phyloP scores from a whole-genome alignment of 1,140 invertebrate genomes.

The Galleria mellonella region DNA sequence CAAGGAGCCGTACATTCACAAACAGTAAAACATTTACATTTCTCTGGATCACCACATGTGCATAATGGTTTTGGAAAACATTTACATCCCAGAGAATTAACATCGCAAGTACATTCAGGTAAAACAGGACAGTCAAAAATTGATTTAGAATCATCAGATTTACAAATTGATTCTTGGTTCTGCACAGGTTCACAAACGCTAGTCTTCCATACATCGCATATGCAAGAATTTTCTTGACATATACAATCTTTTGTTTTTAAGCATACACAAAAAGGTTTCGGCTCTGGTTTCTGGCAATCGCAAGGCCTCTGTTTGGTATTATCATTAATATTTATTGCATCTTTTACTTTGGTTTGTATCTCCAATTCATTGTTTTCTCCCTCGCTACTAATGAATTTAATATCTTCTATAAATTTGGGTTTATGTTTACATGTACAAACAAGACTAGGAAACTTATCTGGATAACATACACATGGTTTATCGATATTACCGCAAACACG shows the following conservation, averaged over 20 bases:
- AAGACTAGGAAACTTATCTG: slow-evolving; percentile 37
- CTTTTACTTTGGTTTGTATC: slow-evolving; percentile 9
- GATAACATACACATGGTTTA: slow-evolving; percentile 45
- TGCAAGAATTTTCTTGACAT: slow-evolving; percentile 33
- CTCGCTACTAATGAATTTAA: not conserved
- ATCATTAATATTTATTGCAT: not conserved
- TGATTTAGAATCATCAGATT: slow-evolving; percentile 29
- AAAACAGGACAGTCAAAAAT: slow-evolving; percentile 33
- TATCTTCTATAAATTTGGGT: slow-evolving; percentile 9
- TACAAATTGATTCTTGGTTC: slow-evolving; percentile 20
- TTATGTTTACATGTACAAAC: slow-evolving; percentile 45
- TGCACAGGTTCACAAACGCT: slow-evolving; percentile 35
- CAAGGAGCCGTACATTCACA: slow-evolving; percentile 47
- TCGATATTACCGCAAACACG: slow-evolving; percentile 43
- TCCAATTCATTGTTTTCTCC: slow-evolving; percentile 10
- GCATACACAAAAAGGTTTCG: slow-evolving; percentile 33
- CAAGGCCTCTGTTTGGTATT: slow-evolving; percentile 38
- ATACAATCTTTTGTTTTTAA: slow-evolving; percentile 37
- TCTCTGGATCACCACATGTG: slow-evolving; percentile 45
- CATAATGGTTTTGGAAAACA: slow-evolving; percentile 43
- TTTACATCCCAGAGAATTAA: slow-evolving; percentile 21
- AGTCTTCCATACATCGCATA: slow-evolving; percentile 36
- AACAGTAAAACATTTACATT: slow-evolving; percentile 44
- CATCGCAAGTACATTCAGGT: slow-evolving; percentile 35
- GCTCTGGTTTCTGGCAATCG: slow-evolving; percentile 21